Percentiles rank a stretch among this genome's conserved stretches.
phyloP scores from a whole-genome alignment of 1,140 invertebrate genomes.

The Anoplolepis gracilipes region DNA sequence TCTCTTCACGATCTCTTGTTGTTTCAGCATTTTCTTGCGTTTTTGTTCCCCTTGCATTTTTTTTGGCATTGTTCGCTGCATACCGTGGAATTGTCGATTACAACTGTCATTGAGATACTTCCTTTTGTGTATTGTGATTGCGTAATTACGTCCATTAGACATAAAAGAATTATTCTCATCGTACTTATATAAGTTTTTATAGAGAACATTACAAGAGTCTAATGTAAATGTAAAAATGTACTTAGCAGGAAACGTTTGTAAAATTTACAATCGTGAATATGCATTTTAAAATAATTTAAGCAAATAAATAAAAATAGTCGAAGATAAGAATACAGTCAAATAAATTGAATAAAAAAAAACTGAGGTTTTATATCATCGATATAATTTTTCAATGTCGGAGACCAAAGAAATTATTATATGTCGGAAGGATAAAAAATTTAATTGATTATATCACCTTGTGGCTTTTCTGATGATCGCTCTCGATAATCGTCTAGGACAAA shows the following conservation, averaged over 20 bases:
- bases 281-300: not conserved
- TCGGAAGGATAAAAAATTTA: not conserved
- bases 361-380: not conserved
- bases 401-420: not conserved
- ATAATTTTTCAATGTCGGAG: not conserved
- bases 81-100: conserved; percentile 22
- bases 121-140: not conserved
- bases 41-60: conserved; percentile 19
- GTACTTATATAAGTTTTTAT: not conserved
- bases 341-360: not conserved
- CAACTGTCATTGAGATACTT: not conserved
- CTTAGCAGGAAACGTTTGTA: not conserved
- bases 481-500: too few species aligned
- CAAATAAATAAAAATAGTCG: not conserved
- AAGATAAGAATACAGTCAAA: not conserved
- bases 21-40: not conserved
- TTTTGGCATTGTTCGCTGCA: not conserved
- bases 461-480: not conserved
- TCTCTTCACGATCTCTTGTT: not conserved
- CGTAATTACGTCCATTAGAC: not conserved
- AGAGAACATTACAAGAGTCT: not conserved
- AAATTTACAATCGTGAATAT: not conserved
- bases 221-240: not conserved
- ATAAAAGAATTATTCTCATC: not conserved
- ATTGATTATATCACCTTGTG: not conserved